These are phyloP conservation scores for Leptopterna dolabrata DNA, from an alignment of 2,888 invertebrate genomes.

Conservation along the genomic window DNA sequence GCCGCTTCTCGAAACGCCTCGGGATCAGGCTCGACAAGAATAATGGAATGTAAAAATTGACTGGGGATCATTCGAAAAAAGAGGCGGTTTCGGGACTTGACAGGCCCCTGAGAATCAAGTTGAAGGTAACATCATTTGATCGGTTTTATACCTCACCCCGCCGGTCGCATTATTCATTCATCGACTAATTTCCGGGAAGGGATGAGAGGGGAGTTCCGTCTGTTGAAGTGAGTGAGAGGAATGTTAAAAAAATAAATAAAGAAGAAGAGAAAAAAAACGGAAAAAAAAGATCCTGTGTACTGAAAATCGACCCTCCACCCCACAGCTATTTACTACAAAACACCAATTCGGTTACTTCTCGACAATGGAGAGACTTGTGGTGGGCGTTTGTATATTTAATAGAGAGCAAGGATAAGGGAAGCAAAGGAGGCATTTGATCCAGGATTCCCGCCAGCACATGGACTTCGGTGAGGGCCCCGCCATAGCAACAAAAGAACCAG, in stretches of 20 bases:
- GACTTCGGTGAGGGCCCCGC: not conserved
- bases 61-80: constrained; percentile 5
- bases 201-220: constrained; percentile 25
- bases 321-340: constrained; percentile 49
- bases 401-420: constrained; percentile 41
- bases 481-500: constrained; percentile 26
- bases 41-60: constrained; percentile 43
- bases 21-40: constrained; percentile 34
- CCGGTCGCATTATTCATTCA: constrained; percentile 51
- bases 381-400: constrained; percentile 39
- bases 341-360: constrained; percentile 51
- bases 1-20: not conserved
- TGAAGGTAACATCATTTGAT: constrained; percentile 52
- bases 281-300: constrained; percentile 9
- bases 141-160: constrained; percentile 24
- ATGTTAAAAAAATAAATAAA: not conserved
- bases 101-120: constrained; percentile 39
- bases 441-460: not conserved
- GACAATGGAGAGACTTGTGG: constrained; percentile 23
- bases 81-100: constrained; percentile 24
- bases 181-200: constrained; percentile 53
- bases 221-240: not conserved
- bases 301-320: constrained; percentile 10
- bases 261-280: not conserved
- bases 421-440: constrained; percentile 48